Percentiles rank a stretch among this genome's conserved stretches.
These are phyloP conservation scores for Halictus ligatus DNA, from an alignment of 2,888 invertebrate genomes.

Conservation along the genomic window DNA sequence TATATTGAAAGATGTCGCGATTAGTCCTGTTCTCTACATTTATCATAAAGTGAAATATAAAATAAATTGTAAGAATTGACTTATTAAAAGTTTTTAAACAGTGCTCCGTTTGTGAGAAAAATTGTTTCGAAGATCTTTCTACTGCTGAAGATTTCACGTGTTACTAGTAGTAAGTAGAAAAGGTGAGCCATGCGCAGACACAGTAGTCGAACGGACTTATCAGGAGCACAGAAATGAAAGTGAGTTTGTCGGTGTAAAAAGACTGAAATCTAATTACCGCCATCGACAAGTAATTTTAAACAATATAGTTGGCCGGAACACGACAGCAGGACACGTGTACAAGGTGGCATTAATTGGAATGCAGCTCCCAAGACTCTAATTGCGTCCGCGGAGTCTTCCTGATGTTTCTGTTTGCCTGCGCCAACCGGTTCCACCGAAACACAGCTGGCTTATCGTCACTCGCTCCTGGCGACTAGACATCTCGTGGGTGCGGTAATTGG, in stretches of 20 bases:
- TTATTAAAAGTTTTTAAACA: no score
- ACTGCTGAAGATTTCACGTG: neutral
- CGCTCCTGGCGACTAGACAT: constrained; percentile 28
- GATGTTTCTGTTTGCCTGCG: constrained; percentile 30
- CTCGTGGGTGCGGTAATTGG: constrained; percentile 47
- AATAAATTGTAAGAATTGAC: no score
- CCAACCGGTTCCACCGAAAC: constrained; percentile 51
- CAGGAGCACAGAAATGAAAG: neutral
- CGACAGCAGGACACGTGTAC: constrained; percentile 28
- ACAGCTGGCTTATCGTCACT: constrained; percentile 42
- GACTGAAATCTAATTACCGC: neutral
- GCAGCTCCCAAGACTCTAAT: constrained; percentile 58
- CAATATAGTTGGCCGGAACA: constrained; percentile 43
- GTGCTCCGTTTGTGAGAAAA: no score
- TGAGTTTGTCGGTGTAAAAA: neutral
- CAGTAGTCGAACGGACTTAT: neutral
- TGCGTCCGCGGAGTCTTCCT: constrained; percentile 42
- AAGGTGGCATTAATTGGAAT: constrained; percentile 61
- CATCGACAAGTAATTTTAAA: constrained; percentile 2
- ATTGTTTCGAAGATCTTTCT: no score
- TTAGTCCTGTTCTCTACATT: no score
- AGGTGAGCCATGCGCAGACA: neutral
- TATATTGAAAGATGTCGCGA: no score
- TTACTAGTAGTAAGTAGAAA: neutral
- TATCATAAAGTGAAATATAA: no score